A percentile compares a stretch with the other conserved stretches of the same genome.
Evolutionary conservation across 2,888 invertebrate species (phyloP).

Genomic region (Volucella zonaria): DNA sequence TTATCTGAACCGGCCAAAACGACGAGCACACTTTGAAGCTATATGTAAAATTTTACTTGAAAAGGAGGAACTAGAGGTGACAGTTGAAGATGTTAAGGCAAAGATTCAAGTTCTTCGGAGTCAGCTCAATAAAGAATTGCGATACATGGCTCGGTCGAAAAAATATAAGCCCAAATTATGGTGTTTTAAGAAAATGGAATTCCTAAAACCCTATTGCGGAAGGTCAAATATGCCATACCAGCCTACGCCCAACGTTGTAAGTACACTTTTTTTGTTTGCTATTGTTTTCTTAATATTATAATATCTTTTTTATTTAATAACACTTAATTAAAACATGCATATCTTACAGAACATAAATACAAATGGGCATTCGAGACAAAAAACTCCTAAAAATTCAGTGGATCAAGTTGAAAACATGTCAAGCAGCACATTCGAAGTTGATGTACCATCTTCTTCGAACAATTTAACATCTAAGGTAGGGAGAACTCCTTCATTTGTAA

Average conservation of each 20-base stretch:
- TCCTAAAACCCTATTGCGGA: conserved; percentile 49
- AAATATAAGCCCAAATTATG: conserved; percentile 65
- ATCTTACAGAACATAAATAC: conserved; percentile 11
- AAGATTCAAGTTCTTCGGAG: conserved; percentile 63
- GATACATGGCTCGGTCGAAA: conserved; percentile 50
- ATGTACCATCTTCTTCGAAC: conserved; percentile 50
- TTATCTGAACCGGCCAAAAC: conserved; percentile 55
- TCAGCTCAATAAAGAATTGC: conserved; percentile 62
- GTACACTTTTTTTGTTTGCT: conserved; percentile 1
- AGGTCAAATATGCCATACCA: conserved; percentile 22
- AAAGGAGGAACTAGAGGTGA: conserved; percentile 44
- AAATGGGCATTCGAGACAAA: background rate
- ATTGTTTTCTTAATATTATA: background rate
- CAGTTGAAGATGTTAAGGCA: conserved; percentile 41
- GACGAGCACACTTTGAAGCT: conserved; percentile 33
- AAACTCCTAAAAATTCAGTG: background rate
- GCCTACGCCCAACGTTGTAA: conserved; percentile 16
- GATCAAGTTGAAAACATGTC: conserved; percentile 53
- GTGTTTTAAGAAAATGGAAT: conserved; percentile 71
- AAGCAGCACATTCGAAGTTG: conserved; percentile 52
- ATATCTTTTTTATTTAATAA: background rate
- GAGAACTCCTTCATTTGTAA: conserved; percentile 56
- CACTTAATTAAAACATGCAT: conserved; percentile 7
- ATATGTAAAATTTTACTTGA: conserved; percentile 50
- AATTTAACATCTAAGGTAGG: conserved; percentile 64